Evolutionary conservation across 1,140 invertebrate species (phyloP), one percentile per base, ranked within the genome.

Genomic region (Drosophila arawakana): DNA sequence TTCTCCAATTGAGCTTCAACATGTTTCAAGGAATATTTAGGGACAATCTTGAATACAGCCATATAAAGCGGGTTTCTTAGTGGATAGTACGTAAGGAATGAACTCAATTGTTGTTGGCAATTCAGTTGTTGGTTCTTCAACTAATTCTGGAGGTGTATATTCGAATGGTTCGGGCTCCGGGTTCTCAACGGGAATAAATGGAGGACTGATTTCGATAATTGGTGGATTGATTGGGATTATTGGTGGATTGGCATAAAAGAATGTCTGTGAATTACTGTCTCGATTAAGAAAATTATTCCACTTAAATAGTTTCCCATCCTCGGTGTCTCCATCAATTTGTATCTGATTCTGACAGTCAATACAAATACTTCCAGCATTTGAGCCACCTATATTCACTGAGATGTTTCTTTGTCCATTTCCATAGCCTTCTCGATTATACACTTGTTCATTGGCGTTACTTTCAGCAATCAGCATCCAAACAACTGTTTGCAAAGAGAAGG

Each of bases 271-370:
- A 21, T 21, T 21, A 21, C 1, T 21, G 2, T 21, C 18, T 21
- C 18, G 18, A 21, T 21, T 21, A 1, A 21, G 18, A 21, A 2
- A 21, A 21, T 21, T 2, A 21, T 21, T 2, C 18, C 18, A 21
- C 18, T 21, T 21, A 21, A 6, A 30, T 25, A 50, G 2, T 11
- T 9, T 18, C 52, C 13, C 35, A n/a, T 15, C 13, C 18, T 21
- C 15, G 15, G 15, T 15, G 15, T 15, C 52, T 4, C 11, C 34
- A n/a, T 55, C 52, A 4, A 55, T 13, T 55, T 55, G 52, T 55
- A 55, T 39, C 15, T 55, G 52, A n/a, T 39, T 55, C 52, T 55
- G 52, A 15, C 52, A 55, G 37, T 55, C 52, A 39, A 55, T 55
- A 7, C 52, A 55, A 39, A 55, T 55, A 39, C 15, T 55, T 15